Evolutionary conservation across 2,797 vertebrate genomes (phyloP).

Genomic region (Cercopithecus hamlyni): DNA sequence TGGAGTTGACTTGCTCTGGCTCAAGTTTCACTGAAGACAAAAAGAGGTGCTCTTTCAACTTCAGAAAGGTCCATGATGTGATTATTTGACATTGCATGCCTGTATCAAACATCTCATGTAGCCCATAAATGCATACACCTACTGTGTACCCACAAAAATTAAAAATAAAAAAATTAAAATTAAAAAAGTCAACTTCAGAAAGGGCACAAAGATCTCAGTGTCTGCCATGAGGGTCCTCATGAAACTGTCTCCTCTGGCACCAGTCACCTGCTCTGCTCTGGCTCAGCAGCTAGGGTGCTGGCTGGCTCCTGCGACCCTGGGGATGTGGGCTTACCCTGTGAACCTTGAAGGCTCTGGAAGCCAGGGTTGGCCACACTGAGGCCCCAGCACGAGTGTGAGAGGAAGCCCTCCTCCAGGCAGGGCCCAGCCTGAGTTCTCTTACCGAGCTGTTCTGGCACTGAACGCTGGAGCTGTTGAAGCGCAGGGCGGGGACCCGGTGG

Average conservation of each 20-base stretch:
- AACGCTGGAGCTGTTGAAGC: slow-evolving; percentile 99
- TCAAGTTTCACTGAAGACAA: not conserved
- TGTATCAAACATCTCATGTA: not conserved
- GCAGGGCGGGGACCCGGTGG: slow-evolving; percentile 95
- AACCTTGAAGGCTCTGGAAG: not conserved
- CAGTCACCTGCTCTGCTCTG: not conserved
- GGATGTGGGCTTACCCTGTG: not conserved
- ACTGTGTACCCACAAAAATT: not conserved
- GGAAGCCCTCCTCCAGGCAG: not conserved
- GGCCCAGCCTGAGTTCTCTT: slow-evolving; percentile 67
- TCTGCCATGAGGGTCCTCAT: not conserved
- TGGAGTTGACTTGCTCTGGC: not conserved
- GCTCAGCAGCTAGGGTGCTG: rapidly evolving
- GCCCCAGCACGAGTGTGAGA: rapidly evolving
- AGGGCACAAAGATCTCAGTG: not conserved
- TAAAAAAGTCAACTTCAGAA: not conserved
- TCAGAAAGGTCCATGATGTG: not conserved
- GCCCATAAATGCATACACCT: not conserved
- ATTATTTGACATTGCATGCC: not conserved
- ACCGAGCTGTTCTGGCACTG: slow-evolving; percentile 99
- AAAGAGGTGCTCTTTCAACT: not conserved
- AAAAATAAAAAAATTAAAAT: not conserved
- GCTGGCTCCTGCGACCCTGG: not conserved
- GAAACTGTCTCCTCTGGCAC: not conserved
- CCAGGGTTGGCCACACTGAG: not conserved